Evolutionary conservation across 1,140 invertebrate species (phyloP), one percentile per base, ranked within the genome.

Genomic region (Atopsyche davidsoni): DNA sequence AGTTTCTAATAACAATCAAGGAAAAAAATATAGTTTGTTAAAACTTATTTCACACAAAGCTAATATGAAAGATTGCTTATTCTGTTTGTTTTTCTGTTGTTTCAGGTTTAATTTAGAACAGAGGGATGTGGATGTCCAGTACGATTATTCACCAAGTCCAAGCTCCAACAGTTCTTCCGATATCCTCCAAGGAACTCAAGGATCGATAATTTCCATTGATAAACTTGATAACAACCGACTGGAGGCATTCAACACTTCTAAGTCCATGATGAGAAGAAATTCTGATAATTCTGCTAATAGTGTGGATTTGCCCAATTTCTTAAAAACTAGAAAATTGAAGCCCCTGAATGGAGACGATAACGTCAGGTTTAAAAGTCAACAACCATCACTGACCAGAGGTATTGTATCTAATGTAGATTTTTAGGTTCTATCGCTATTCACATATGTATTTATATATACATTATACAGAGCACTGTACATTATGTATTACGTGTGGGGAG

Each of bases 131-230:
- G 65, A 67, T 21, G 28, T 65, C 16, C 65, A 63, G 2, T 46
- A 44, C 17, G 69, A 73, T 25, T 64, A 65, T 13, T 69, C 68
- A 6, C 58, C 71, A 4, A 72, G 69, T 55, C 70, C 69, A 0
- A 68, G 70, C 1, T 72, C 70, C 0, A 72, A 72, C 48, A 72
- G 69, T 38, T 72, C 72, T 0, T 72, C 69, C 1, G 68, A 72
- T 48, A 64, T 68, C 16, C 18, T 52, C 9, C 68, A 69, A 38
- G 69, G 70, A 1, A 64, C 57, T 13, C 68, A 70, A 43, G 67
- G 65, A 36, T 69, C 66, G 10, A 69, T 71, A 7, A 69, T 71
- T 25, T 63, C 64, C 18, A 17, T 44, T 4, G 44, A 53, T 21
- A 32, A 35, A 21, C 34, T 4, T n/a, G 34, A 47, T 16, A 31